A percentile compares a stretch with the other conserved stretches of the same genome.
phyloP scores from a whole-genome alignment of 1,140 invertebrate species.

The Drosophila kanapiae region DNA sequence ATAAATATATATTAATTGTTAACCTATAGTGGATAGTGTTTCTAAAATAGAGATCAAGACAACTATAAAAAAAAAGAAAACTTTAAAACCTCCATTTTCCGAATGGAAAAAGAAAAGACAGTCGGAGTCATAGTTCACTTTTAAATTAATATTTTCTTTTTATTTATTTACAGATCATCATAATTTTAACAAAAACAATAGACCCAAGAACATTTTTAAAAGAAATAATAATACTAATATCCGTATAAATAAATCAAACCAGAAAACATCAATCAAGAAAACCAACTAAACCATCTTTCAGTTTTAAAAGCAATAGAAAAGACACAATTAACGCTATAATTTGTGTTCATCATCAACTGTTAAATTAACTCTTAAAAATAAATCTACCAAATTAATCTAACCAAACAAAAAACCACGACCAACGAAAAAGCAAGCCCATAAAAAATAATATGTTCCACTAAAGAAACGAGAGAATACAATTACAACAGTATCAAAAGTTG shows the following conservation, averaged over 20 bases:
- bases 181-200: conserved; percentile 83
- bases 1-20: conserved; percentile 32
- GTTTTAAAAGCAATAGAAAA: conserved; percentile 79
- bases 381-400: background rate
- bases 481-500: conserved; percentile 27
- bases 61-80: too few species aligned
- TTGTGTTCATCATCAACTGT: conserved; percentile 39
- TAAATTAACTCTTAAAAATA: conserved; percentile 15
- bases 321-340: conserved; percentile 56
- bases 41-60: background rate
- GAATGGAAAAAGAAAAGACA: background rate
- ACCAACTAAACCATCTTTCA: conserved; percentile 70
- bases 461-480: conserved; percentile 35
- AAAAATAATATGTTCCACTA: conserved; percentile 12
- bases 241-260: conserved; percentile 20
- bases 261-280: conserved; percentile 18
- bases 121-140: background rate
- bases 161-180: conserved; percentile 78
- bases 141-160: conserved; percentile 19
- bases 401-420: conserved; percentile 14
- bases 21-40: conserved; percentile 36
- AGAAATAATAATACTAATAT: conserved; percentile 51
- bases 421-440: conserved; percentile 30
- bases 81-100: background rate
- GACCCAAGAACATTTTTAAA: conserved; percentile 73